Evolutionary conservation across 2,888 invertebrate species (phyloP), one percentile per base, ranked within the genome.

Genomic region (Trichopria drosophilae): DNA sequence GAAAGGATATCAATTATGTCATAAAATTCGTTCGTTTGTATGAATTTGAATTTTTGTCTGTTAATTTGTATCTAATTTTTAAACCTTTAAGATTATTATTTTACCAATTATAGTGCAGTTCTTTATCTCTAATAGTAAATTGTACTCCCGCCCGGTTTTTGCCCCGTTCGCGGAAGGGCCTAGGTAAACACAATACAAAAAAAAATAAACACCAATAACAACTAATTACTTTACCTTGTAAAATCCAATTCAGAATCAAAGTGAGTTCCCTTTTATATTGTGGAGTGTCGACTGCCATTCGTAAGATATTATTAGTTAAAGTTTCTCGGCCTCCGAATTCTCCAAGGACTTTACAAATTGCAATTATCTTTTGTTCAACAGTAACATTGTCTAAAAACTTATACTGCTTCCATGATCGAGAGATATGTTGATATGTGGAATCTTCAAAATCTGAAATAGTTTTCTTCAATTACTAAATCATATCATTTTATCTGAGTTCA

Each of bases 341-440:
- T 9, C 83, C 84, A 22, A 90, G 69, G 55, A 81, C 67, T 36
- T 64, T 66, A 61, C 84, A 84, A 28, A 84, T 76, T 13, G 75
- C 75, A 35, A 78, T 76, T n/a, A 89, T 69, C 36, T 82, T 79
- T 1, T 62, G 54, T 49, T 78, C 67, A 36, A 81, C 76, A 3
- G 65, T 66, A 18, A 71, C 63, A 9, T 80, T 77, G 51, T 78
- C 79, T 40, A 88, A 76, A 72, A 85, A 81, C 45, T 80, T 81
- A 51, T 85, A 84, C 37, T 77, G 76, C 50, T 83, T 82, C 89
- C 89, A 90, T 0, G 83, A 81, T 3, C 57, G 45, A 6, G 58
- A 46, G 35, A 78, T 72, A 42, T 72, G 70, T 10, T 63, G 58
- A 48, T 76, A 70, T 5, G 68, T 60, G 15, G 62, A 60, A 45